Base-by-base conservation (phyloP, 1,140 invertebrate genomes). In the Apis florea region DNA sequence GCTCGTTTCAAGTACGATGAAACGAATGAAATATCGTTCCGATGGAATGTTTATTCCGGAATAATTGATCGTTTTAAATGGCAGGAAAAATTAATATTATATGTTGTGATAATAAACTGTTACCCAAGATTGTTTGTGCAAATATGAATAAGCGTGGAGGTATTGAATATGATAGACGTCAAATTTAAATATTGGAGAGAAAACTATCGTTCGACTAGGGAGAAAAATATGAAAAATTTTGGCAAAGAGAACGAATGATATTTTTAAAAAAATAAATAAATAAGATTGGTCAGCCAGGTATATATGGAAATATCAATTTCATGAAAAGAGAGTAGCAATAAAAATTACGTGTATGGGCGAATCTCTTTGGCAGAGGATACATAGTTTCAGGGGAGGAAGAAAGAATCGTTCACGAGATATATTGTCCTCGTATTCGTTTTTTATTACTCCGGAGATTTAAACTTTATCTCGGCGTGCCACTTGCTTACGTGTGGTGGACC, bases 381-480 rank as follows among this genome's bases (percentile, higher is more conserved):
- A n/a, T 31, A 9, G 74, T 49, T n/a, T 6, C 21, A 24, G 13
- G 26, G 13, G 21, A 2, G 15, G 24, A 51, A 58, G 49, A 69
- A 58, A 56, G 54, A 51, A n/a, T 58, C 66, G 49, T 31, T 69
- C 12, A 40, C 63, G 26, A 56, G 49, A 79, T 79, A 71, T 40
- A 71, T 51, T 59, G 76, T 71, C 66, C 47, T 31, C 15, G 51
- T 71, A 47, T 72, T 19, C 58, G 58, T 72, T 71, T 40, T 79
- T 72, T 72, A 79, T 63, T 61, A 61, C 59, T 56, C n/a, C 49
- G 47, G 49, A 69, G 83, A 72, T 69, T 79, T 83, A 47, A 80
- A 85, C 70, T 85, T 79, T 72, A 78, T 83, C 54, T 70, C 61
- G 19, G 15, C 51, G 47, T 13, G 49, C 31, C 64, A 79, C 77